Conservation (phyloP, 2,888 invertebrate species). For the Trachelus stipa region DNA sequence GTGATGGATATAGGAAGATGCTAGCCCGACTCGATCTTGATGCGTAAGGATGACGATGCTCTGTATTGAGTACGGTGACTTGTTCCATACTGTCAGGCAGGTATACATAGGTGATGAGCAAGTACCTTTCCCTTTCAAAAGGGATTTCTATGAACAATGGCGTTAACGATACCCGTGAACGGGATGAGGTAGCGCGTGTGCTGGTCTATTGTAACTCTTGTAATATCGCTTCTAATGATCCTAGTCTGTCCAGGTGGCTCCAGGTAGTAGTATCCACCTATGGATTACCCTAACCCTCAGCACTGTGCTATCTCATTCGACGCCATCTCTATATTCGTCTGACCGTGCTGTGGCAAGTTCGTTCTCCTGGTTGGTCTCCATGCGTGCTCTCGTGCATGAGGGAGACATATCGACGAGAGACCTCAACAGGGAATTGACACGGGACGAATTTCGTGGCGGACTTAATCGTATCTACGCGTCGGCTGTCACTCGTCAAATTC, state of each 20-base stretch:
- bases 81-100: background rate
- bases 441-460: conserved; percentile 10
- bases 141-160: background rate
- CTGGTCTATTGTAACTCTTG: background rate
- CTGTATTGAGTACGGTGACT: background rate
- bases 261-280: background rate
- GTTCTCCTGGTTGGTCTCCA: background rate
- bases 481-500: conserved; percentile 44
- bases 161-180: conserved; percentile 6
- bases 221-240: background rate
- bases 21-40: background rate
- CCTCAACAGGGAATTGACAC: background rate
- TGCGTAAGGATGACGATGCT: background rate
- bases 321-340: background rate
- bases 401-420: background rate
- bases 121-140: conserved; percentile 6
- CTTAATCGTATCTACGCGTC: conserved; percentile 41
- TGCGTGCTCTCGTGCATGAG: background rate
- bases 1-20: background rate
- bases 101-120: background rate
- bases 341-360: background rate
- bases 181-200: conserved; percentile 1
- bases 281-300: background rate
- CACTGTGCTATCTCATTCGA: background rate
- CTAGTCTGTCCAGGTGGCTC: background rate